These are phyloP conservation scores for Anthopleura sola DNA, from an alignment of 64 coral and sea anemone genomes.

Conservation along the genomic window DNA sequence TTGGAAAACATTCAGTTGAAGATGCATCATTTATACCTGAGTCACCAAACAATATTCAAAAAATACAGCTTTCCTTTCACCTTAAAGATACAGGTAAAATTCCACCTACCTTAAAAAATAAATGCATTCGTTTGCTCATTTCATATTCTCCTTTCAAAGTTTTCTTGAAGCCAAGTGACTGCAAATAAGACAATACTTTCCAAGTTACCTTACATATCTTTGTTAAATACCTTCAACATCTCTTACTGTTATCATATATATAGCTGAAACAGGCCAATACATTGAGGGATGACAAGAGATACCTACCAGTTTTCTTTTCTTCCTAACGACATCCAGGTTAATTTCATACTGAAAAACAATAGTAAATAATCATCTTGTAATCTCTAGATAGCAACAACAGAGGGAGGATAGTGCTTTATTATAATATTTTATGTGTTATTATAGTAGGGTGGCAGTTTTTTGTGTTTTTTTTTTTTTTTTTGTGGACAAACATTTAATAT, in stretches of 20 bases:
- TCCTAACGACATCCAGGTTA: slow-evolving; percentile 75
- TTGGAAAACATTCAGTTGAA: not conserved
- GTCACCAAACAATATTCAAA: too few species aligned
- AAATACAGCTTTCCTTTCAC: not conserved
- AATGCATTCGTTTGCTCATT: slow-evolving; percentile 64
- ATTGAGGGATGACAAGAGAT: too few species aligned
- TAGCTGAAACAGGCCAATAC: too few species aligned
- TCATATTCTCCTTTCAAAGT: slow-evolving; percentile 53
- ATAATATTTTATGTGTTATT: too few species aligned
- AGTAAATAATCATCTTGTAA: not conserved
- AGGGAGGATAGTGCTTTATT: too few species aligned
- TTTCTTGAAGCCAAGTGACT: slow-evolving; percentile 82
- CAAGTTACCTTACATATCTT: not conserved
- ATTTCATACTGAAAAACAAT: slow-evolving; percentile 82
- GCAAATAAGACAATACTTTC: not conserved
- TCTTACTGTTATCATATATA: too few species aligned
- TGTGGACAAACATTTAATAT: too few species aligned
- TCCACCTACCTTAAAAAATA: slow-evolving; percentile 68
- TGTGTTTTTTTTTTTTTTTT: too few species aligned
- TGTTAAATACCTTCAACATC: not conserved
- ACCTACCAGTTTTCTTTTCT: slow-evolving; percentile 80
- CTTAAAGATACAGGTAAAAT: slow-evolving; percentile 3
- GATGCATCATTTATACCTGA: too few species aligned
- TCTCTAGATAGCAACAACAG: too few species aligned
- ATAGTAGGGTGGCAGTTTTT: too few species aligned